Conservation (phyloP, 35 echinoderm and acorn worm species). For the Apostichopus californicus region DNA sequence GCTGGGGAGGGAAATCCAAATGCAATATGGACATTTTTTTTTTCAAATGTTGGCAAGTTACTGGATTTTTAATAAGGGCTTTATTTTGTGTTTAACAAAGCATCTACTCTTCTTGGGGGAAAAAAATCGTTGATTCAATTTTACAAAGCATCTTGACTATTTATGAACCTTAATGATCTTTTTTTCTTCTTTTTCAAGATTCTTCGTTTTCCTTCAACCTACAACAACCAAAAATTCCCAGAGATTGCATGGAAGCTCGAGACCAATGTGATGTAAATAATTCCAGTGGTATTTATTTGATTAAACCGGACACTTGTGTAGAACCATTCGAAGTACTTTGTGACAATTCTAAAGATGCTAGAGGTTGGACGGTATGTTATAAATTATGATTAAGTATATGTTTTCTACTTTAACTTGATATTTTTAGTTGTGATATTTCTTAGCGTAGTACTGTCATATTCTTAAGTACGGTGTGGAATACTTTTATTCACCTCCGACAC, state of each 20-base stretch:
- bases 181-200: background rate
- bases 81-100: too few species aligned
- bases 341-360: background rate
- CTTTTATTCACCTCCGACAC: background rate
- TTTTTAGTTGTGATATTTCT: background rate
- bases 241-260: background rate
- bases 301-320: background rate
- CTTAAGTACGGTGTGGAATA: background rate
- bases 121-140: too few species aligned
- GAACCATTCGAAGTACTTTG: slow-evolving; percentile 11
- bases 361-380: slow-evolving; percentile 1
- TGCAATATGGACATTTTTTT: too few species aligned
- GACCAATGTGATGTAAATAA: background rate
- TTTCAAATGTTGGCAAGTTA: too few species aligned
- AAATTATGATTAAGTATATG: background rate
- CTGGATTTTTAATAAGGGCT: too few species aligned
- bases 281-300: background rate
- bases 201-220: background rate
- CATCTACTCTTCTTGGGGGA: too few species aligned
- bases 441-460: background rate
- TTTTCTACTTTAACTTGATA: background rate
- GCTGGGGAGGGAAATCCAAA: too few species aligned
- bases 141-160: too few species aligned
- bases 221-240: background rate
- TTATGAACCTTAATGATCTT: too few species aligned